Evolutionary conservation across 2,888 invertebrate species (phyloP).

Genomic region (Leucoptera coffeella): DNA sequence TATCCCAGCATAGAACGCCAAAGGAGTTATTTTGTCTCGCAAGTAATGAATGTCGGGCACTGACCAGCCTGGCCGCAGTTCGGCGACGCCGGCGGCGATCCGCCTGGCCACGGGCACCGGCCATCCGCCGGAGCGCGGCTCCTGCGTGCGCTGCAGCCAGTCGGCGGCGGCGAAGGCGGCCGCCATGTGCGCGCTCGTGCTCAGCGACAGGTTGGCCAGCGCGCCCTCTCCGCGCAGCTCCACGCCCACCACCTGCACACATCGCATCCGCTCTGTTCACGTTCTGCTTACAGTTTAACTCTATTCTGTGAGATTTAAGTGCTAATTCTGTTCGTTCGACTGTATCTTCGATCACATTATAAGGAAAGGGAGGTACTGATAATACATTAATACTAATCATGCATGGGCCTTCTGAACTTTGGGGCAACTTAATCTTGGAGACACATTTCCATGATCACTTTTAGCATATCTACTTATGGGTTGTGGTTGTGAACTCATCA

Average conservation of each 20-base stretch:
- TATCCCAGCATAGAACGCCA: no score
- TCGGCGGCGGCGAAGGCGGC: constrained; percentile 89
- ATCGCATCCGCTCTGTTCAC: no score
- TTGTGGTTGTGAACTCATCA: not conserved
- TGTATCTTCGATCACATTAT: no score
- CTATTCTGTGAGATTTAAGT: not conserved
- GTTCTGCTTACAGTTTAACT: no score
- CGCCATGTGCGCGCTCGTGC: constrained; percentile 79
- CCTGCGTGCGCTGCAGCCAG: constrained; percentile 88
- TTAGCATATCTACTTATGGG: no score
- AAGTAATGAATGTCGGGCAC: no score
- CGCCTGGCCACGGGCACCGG: constrained; percentile 79
- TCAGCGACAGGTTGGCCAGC: constrained; percentile 71
- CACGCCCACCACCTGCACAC: no score
- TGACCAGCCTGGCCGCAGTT: constrained; percentile 80
- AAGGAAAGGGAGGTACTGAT: no score
- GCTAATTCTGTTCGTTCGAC: not conserved
- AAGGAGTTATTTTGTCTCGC: no score
- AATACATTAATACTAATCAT: no score
- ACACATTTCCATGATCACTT: not conserved
- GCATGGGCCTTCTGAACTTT: no score
- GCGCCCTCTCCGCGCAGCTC: constrained; percentile 67
- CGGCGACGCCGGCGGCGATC: constrained; percentile 66
- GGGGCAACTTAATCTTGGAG: no score
- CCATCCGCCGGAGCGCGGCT: constrained; percentile 85